These are phyloP conservation scores for Meandrina meandrites DNA, from an alignment of 92 coral and sea anemone species.

Conservation along the genomic window DNA sequence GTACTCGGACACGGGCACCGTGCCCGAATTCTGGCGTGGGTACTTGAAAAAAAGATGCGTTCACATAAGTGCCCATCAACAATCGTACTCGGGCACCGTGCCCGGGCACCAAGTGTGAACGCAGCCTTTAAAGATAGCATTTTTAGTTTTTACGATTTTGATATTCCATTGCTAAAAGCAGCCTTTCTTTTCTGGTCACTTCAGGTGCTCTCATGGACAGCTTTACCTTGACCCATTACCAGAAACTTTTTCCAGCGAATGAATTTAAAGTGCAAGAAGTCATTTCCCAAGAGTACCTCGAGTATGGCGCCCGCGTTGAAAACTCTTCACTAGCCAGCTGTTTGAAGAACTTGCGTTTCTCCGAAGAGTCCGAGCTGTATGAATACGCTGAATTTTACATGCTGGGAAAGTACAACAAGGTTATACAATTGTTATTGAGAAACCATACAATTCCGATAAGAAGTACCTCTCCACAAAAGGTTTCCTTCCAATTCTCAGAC, in stretches of 20 bases:
- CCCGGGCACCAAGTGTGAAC: too few species aligned
- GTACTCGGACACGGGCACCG: too few species aligned
- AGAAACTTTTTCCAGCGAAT: slow-evolving; percentile 32
- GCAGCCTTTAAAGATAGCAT: too few species aligned
- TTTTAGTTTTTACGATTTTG: not conserved
- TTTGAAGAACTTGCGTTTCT: slow-evolving; percentile 46
- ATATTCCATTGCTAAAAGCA: not conserved
- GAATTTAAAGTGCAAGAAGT: slow-evolving; percentile 67
- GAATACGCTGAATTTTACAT: slow-evolving; percentile 41
- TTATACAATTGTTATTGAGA: not conserved
- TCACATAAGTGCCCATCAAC: too few species aligned
- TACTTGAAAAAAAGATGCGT: too few species aligned
- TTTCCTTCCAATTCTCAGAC: too few species aligned
- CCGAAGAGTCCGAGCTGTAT: slow-evolving; percentile 58
- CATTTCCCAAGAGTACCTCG: slow-evolving; percentile 57
- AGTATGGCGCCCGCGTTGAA: slow-evolving; percentile 73
- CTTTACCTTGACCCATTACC: slow-evolving; percentile 54
- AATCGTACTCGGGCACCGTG: too few species aligned
- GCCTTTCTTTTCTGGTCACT: not conserved
- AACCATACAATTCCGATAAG: not conserved
- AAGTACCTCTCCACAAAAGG: not conserved
- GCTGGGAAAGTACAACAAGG: slow-evolving; percentile 9
- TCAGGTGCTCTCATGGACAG: slow-evolving; percentile 83
- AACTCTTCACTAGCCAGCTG: slow-evolving; percentile 60
- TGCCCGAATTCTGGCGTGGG: too few species aligned